Evolutionary conservation across 2,113 vertebrate genomes (phyloP).

Genomic region (Petaurus breviceps): DNA sequence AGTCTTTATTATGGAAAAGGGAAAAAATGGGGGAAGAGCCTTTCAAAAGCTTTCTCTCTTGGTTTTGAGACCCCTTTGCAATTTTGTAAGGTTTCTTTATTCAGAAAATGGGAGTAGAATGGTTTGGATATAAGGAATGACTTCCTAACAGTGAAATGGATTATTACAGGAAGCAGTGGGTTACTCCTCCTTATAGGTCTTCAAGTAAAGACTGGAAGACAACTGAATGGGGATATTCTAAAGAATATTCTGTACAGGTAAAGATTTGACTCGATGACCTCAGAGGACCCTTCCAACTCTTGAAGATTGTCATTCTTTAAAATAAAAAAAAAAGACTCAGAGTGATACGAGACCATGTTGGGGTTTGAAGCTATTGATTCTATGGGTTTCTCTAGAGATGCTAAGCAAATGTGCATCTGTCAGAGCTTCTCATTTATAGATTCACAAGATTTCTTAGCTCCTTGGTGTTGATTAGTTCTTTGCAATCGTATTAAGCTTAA

Average conservation of each 20-base stretch:
- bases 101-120: neutral
- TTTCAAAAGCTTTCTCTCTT: neutral
- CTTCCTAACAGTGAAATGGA: neutral
- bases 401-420: neutral
- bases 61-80: neutral
- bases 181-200: neutral
- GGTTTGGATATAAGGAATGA: neutral
- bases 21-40: neutral
- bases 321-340: neutral
- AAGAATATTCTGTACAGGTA: neutral
- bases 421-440: neutral
- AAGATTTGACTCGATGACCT: neutral
- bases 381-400: neutral
- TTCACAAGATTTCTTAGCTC: neutral
- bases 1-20: neutral
- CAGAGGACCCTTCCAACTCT: neutral
- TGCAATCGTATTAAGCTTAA: neutral
- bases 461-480: conserved; percentile 3
- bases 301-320: neutral
- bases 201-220: neutral
- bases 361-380: neutral
- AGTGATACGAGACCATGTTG: neutral
- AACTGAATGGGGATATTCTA: neutral
- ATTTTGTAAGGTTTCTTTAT: neutral
- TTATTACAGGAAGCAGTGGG: neutral